These are phyloP conservation scores for Tethya wilhelma DNA, from an alignment of 37 sponge, comb jelly and placozoan species.

Conservation along the genomic window DNA sequence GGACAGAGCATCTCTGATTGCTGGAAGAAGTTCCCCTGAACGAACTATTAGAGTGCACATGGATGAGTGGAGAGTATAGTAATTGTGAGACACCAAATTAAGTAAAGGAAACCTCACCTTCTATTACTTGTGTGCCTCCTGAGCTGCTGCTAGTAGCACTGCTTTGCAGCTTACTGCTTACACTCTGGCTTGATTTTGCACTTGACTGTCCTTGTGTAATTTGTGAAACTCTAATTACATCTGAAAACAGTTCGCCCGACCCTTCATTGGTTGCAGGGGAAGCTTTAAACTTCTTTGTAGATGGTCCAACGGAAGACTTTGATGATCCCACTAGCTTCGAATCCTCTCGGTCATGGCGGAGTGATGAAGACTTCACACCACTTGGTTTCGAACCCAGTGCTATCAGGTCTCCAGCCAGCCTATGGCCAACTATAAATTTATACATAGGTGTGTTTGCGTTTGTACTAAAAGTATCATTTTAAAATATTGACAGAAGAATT, in stretches of 20 bases:
- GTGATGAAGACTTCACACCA: constrained; percentile 16
- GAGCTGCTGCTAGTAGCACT: neutral
- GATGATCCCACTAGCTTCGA: neutral
- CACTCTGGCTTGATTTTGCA: neutral
- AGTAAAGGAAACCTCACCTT: constrained; percentile 25
- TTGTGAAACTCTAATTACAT: constrained; percentile 70
- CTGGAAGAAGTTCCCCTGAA: constrained; percentile 55
- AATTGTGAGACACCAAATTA: neutral
- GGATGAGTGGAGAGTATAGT: neutral
- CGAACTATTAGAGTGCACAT: constrained; percentile 40
- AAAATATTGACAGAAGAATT: neutral
- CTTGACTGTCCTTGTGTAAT: neutral
- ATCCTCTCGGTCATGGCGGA: constrained; percentile 10
- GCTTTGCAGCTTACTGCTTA: neutral
- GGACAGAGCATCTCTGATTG: constrained; percentile 37
- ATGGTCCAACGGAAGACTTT: neutral
- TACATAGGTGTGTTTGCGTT: neutral
- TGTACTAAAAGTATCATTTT: neutral
- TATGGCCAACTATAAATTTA: constrained; percentile 24
- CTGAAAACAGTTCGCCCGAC: constrained; percentile 60
- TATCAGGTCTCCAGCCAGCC: constrained; percentile 49
- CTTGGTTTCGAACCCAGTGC: constrained; percentile 49
- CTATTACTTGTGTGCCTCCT: constrained; percentile 33
- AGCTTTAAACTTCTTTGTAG: constrained; percentile 32
- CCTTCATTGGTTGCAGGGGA: constrained; percentile 6